Base-by-base conservation (phyloP, 2,888 invertebrate species). In the Taphrorychus bicolor region DNA sequence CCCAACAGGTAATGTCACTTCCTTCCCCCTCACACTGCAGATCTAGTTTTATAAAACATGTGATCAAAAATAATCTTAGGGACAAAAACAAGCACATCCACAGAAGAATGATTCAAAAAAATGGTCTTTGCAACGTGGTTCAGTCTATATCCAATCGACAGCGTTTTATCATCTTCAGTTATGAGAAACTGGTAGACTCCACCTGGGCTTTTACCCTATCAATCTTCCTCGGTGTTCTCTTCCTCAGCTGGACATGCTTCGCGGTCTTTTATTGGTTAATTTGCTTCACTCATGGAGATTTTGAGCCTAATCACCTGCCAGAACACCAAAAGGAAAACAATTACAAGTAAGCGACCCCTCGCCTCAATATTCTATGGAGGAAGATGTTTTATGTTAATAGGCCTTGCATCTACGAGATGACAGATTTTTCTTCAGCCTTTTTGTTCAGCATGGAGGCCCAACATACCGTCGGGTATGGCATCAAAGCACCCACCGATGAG, bases 371-470 rank as follows among this genome's bases (percentile, higher is more conserved):
- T 18, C 17, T 11, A 19, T 7, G 18, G 5, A 2, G 3, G 2
- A 16, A 14, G 14, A 45, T 45, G 5, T 49, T 18, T 68, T 67
- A 49, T n/a, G n/a, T n/a, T n/a, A n/a, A n/a, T 56, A 87, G 85
- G 5, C 95, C 97, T 0, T 98, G 97, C 79, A 89, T 97, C 3
- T 86, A 87, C 70, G 91, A 94, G 72, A 89, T 97, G 59, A 85
- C 90, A 74, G 90, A 91, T 41, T 97, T 97, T 81, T 91, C 93
- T 0, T 94, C 96, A 5, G 92, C 94, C 58, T 93, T 97, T 78
- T 86, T 97, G 45, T 97, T 96, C 84, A 95, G 94, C 72, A 88
- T 97, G 70, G 97, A 97, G 84, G 94, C 96, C 0, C 96, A 97
- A 78, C 95, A 95, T 75, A 96, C 96, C 0, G 93, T 96, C 58